Evolutionary conservation across 2,888 invertebrate species (phyloP), one percentile per base, ranked within the genome.

Genomic region (Tupiocoris notatus): DNA sequence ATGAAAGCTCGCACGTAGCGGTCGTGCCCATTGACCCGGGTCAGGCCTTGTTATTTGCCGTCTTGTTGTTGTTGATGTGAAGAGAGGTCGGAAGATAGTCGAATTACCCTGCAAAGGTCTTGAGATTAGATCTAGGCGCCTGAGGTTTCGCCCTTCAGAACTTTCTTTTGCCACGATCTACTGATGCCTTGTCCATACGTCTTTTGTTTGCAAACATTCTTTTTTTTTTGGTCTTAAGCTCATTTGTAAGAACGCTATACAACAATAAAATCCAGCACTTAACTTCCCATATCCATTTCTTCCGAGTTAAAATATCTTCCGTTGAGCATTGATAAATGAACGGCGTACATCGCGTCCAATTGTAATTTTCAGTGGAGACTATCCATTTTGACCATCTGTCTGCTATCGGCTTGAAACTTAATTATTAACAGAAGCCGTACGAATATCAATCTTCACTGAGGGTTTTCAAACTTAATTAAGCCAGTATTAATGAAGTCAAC

Each of bases 401-500:
- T 12, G 12, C 39, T 39, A 39, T 39, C 39, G 39, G 39, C 39
- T 39, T 12, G 39, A 39, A 39, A 12, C 6, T 3, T 7, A 39
- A 39, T 39, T 7, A 39, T 39, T 39, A 39, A 39, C 39, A 39
- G 39, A 39, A 3, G 39, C 39, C 39, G 39, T 39, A 12, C 39
- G 39, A 39, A 39, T 39, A 39, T 39, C 39, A 39, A 39, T 39
- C 39, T 39, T 39, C 39, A 12, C 39, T 12, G 39, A 39, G 39
- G 39, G 39, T 39, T 39, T 39, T 39, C 39, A 12, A 39, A 39
- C 39, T 59, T 70, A 70, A 70, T 70, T 70, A 70, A 59, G 70
- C 70, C 70, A 23, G 59, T 58, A 23, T 56, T 70, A 59, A 70
- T 70, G 70, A 58, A 70, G n/a, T 70, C 58, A 58, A 70, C 24